These are phyloP conservation scores for Drosophila prostipennis DNA, from an alignment of 2,888 invertebrate species.

Conservation along the genomic window DNA sequence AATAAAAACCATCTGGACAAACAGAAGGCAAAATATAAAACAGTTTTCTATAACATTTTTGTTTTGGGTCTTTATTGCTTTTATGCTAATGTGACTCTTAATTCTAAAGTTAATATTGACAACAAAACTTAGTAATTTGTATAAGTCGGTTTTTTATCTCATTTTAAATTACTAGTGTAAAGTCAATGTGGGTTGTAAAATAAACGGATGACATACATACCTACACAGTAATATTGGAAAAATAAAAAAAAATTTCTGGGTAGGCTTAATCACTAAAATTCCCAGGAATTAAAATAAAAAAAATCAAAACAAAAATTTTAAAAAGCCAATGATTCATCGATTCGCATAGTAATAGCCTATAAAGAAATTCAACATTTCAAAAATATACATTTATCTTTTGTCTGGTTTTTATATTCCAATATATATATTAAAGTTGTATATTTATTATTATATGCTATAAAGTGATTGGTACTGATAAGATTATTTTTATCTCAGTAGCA, in stretches of 20 bases:
- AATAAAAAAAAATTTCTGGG: no score
- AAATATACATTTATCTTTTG: not conserved
- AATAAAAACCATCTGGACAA: not conserved
- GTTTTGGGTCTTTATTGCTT: not conserved
- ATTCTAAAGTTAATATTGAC: not conserved
- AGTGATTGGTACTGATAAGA: not conserved
- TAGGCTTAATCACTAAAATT: not conserved
- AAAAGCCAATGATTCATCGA: not conserved
- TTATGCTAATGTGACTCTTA: not conserved
- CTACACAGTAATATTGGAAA: no score
- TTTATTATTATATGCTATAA: not conserved
- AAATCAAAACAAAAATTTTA: not conserved
- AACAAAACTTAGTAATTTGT: not conserved
- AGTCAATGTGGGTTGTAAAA: not conserved
- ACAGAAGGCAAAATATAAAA: not conserved
- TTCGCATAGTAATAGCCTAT: not conserved
- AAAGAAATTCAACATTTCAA: not conserved
- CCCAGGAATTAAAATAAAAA: not conserved
- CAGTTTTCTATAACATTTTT: not conserved
- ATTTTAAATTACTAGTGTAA: not conserved
- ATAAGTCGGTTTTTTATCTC: not conserved
- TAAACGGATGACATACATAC: no score
- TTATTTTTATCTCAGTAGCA: not conserved
- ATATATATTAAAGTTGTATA: not conserved
- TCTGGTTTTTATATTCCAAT: not conserved